Conservation (phyloP, 2,113 vertebrate species). For the Hymenochirus boettgeri region DNA sequence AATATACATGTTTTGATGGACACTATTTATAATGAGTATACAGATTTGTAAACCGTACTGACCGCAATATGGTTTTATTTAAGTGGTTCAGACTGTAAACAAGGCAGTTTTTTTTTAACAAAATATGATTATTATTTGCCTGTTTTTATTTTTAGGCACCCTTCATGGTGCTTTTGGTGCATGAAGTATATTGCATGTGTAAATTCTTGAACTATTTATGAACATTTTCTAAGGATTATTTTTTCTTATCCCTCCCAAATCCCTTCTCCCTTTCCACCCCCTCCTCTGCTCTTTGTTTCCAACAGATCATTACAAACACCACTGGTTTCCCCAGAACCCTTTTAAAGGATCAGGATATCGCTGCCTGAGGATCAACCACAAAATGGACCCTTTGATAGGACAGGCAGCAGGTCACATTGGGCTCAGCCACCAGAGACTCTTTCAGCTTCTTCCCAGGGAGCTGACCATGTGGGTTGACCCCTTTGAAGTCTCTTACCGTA, state of each 20-base stretch:
- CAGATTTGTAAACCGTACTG: no score
- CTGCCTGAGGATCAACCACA: conserved; percentile 71
- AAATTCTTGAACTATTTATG: background rate
- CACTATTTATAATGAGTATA: no score
- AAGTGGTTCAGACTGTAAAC: no score
- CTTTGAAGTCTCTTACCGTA: conserved; percentile 70
- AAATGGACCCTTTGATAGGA: conserved; percentile 70
- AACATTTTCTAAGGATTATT: conserved; percentile 9
- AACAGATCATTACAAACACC: conserved; percentile 66
- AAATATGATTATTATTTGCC: no score
- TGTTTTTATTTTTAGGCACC: no score
- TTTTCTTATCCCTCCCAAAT: background rate
- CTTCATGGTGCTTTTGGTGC: no score
- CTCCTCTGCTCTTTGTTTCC: conserved; percentile 43
- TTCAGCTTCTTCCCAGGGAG: conserved; percentile 67
- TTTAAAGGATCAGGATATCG: conserved; percentile 69
- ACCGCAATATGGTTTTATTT: no score
- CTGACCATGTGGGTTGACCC: conserved; percentile 72
- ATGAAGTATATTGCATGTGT: no score
- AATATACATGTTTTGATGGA: no score
- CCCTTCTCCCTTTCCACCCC: accelerated
- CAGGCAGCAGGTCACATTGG: conserved; percentile 63
- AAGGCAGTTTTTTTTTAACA: no score
- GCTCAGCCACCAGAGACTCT: conserved; percentile 62
- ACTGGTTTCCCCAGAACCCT: conserved; percentile 68